Evolutionary conservation across 2,888 invertebrate species (phyloP).

Genomic region (Drosophila robusta): DNA sequence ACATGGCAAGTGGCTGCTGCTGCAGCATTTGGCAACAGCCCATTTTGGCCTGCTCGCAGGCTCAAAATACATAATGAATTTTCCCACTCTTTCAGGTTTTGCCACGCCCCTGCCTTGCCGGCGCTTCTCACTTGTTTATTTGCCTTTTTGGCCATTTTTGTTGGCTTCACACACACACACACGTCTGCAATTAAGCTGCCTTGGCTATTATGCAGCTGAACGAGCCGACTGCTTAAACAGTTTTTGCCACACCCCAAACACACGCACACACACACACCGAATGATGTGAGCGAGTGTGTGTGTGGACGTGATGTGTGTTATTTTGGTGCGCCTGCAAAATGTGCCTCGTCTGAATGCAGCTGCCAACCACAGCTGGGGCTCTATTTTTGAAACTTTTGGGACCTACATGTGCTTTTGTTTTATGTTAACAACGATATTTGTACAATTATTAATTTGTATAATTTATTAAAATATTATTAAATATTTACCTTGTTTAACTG

Average conservation of each 20-base stretch:
- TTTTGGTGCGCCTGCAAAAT: slow-evolving; percentile 17
- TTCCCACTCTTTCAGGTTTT: slow-evolving; percentile 8
- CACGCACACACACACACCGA: slow-evolving; percentile 3
- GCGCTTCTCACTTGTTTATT: slow-evolving; percentile 44
- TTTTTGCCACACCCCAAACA: slow-evolving; percentile 15
- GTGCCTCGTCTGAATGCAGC: slow-evolving; percentile 1
- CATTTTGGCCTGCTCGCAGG: slow-evolving; percentile 38
- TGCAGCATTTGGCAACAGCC: slow-evolving; percentile 36
- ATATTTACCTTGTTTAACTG: too few relatives aligned
- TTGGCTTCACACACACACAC: slow-evolving; percentile 28
- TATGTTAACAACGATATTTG: too few relatives aligned
- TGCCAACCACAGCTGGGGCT: slow-evolving; percentile 1
- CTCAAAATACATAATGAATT: slow-evolving; percentile 68
- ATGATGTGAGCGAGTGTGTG: slow-evolving; percentile 28
- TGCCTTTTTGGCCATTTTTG: slow-evolving; percentile 48
- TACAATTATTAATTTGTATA: too few relatives aligned
- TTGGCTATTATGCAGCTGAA: slow-evolving; percentile 48
- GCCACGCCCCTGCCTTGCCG: neutral
- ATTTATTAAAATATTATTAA: too few relatives aligned
- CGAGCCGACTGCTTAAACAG: slow-evolving; percentile 45
- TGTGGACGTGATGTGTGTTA: slow-evolving; percentile 6
- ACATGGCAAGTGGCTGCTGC: slow-evolving; percentile 44
- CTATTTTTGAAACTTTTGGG: slow-evolving; percentile 7
- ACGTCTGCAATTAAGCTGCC: slow-evolving; percentile 70
- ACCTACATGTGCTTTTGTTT: neutral